phyloP scores from a whole-genome alignment of 2,888 invertebrate species.

The Lacanobia oleracea region DNA sequence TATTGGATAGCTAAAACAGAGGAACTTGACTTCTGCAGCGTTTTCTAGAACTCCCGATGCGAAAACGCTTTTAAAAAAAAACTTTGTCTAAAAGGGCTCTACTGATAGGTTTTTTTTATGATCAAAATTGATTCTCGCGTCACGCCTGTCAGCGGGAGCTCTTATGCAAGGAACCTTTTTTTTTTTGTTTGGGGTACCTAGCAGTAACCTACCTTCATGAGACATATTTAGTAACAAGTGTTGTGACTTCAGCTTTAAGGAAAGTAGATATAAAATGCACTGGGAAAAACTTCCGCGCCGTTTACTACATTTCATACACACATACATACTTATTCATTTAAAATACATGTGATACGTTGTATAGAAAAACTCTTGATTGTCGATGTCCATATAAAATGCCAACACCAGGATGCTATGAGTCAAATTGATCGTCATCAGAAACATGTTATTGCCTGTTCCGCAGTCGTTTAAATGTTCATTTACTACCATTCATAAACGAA shows the following conservation, averaged over 20 bases:
- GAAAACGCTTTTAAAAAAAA: not conserved
- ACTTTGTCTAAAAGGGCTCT: not conserved
- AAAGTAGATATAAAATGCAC: not conserved
- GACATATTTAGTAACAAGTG: not conserved
- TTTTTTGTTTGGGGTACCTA: not conserved
- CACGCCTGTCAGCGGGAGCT: not conserved
- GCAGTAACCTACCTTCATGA: not conserved
- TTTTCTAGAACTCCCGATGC: not conserved
- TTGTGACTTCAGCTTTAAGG: no score
- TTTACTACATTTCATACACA: not conserved
- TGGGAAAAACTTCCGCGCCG: not conserved
- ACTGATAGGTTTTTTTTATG: not conserved
- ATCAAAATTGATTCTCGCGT: not conserved
- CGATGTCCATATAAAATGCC: constrained; percentile 27
- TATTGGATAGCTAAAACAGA: not conserved
- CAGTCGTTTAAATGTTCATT: constrained; percentile 42
- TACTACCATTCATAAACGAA: constrained; percentile 33
- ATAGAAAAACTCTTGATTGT: constrained; percentile 11
- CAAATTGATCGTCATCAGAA: constrained; percentile 35
- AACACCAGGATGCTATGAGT: constrained; percentile 39
- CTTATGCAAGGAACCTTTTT: not conserved
- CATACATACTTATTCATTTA: not conserved
- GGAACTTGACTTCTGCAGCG: no score
- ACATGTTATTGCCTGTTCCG: constrained; percentile 43
- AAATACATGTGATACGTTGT: not conserved